Conservation (phyloP, 2,113 vertebrate species). For the Strigops habroptila region DNA sequence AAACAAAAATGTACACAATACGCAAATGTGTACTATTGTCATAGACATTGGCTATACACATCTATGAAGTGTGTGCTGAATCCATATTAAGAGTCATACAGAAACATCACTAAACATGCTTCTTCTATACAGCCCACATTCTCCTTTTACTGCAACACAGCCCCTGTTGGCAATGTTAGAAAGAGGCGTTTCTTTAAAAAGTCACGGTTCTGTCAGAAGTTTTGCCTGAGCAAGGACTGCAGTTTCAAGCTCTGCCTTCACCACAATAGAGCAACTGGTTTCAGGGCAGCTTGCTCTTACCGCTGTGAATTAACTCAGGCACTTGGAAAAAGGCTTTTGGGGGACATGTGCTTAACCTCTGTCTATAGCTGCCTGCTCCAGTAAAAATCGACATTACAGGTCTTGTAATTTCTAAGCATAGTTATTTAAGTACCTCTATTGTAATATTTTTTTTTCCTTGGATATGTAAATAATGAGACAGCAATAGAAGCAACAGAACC, state of each 20-base stretch:
- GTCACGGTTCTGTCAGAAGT: not conserved
- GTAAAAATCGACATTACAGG: not conserved
- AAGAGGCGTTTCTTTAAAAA: not conserved
- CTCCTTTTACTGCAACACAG: not conserved
- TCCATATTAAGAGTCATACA: not conserved
- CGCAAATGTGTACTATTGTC: not conserved
- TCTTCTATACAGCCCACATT: not conserved
- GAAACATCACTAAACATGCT: not conserved
- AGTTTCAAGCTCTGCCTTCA: not conserved
- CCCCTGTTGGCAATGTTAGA: not conserved
- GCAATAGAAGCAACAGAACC: not conserved
- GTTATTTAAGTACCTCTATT: not conserved
- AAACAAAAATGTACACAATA: not conserved
- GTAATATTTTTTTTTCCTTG: not conserved
- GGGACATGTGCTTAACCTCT: not conserved
- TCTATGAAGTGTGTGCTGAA: not conserved
- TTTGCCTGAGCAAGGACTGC: not conserved
- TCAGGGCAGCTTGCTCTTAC: not conserved
- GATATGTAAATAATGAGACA: not conserved
- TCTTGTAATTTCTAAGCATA: not conserved
- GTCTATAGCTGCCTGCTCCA: not conserved
- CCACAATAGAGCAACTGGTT: not conserved
- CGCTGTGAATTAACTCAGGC: not conserved
- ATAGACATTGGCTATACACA: not conserved
- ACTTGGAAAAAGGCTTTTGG: not conserved